Evolutionary conservation across 1,140 invertebrate species (phyloP).

Genomic region (Orussus abietinus): DNA sequence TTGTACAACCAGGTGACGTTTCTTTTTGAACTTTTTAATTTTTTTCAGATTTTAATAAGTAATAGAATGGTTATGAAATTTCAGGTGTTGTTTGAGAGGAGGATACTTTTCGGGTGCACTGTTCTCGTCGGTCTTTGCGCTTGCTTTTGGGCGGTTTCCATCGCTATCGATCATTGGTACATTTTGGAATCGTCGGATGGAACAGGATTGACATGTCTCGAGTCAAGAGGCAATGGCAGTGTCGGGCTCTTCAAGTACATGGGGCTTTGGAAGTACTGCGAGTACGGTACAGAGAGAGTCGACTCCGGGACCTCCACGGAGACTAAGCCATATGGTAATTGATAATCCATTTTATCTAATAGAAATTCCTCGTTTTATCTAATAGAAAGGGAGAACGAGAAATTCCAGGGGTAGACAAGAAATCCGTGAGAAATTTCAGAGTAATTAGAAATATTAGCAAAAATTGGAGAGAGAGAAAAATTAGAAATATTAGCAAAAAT

Average conservation of each 20-base stretch:
- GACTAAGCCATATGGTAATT: neutral
- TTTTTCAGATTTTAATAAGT: constrained; percentile 1
- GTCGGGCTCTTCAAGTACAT: constrained; percentile 61
- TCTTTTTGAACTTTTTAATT: neutral
- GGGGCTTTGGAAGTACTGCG: constrained; percentile 68
- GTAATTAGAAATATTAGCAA: no score
- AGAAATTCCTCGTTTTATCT: no score
- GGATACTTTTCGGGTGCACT: constrained; percentile 67
- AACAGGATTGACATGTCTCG: constrained; percentile 46
- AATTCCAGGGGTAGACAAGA: no score
- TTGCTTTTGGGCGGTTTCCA: constrained; percentile 70
- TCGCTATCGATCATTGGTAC: constrained; percentile 74
- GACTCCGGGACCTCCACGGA: constrained; percentile 8
- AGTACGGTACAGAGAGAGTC: constrained; percentile 33
- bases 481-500: no score
- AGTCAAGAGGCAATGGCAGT: constrained; percentile 53
- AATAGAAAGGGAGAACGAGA: no score
- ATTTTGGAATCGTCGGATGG: constrained; percentile 54
- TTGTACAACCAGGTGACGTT: constrained; percentile 40
- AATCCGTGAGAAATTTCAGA: no score
- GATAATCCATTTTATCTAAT: no score
- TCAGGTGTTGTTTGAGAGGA: constrained; percentile 65
- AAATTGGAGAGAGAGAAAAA: no score
- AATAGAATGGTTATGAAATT: constrained; percentile 5
- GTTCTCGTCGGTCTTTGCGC: constrained; percentile 63